Evolutionary conservation across 2,113 vertebrate species (phyloP), one percentile per base, ranked within the genome.

Genomic region (Atractosteus spatula): DNA sequence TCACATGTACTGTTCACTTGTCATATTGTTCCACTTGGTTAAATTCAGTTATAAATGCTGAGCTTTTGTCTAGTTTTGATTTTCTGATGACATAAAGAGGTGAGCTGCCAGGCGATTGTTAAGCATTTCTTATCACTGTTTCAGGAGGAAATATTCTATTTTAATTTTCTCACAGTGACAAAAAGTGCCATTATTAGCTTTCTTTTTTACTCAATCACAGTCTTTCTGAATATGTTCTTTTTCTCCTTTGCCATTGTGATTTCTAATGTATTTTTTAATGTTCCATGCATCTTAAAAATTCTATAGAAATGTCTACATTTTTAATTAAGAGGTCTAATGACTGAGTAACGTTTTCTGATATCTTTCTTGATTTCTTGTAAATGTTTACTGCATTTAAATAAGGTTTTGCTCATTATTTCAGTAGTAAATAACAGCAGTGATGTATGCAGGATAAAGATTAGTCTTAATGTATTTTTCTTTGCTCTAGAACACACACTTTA

Each of bases 231-330:
- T 74, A 76, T 47, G 59, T 43, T 41, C 55, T 57, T 70, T 59
- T 67, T 68, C 41, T 69, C 54, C 69, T 79, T 83, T 76, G 74
- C 80, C 81, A 85, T 82, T 81, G 82, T 79, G 70, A 79, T 81
- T 79, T 81, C 79, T 78, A 81, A 78, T 84, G 83, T 84, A 81
- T 84, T 85, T 81, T 74, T 83, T 62, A 69, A 74, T 74, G 67
- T 67, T 17, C 41, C 7, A 41, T 56, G 71, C 67, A 56, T 74
- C 16, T 69, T 69, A 62, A 62, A 59, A 41, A 54, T 29, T 29
- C 29, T 29, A 29, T 29, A 41, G 55, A 29, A 41, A 68, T 44
- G 2, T 14, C 13, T 16, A n/a, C 66, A 66, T 72, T 66, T 29
- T 67, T 57, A 67, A 62, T 68, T 43, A 73, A 45, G 64, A 44